Percentiles rank a stretch among this genome's conserved stretches.
phyloP scores from a whole-genome alignment of 2,888 invertebrate genomes.

The Panzeria rudis region DNA sequence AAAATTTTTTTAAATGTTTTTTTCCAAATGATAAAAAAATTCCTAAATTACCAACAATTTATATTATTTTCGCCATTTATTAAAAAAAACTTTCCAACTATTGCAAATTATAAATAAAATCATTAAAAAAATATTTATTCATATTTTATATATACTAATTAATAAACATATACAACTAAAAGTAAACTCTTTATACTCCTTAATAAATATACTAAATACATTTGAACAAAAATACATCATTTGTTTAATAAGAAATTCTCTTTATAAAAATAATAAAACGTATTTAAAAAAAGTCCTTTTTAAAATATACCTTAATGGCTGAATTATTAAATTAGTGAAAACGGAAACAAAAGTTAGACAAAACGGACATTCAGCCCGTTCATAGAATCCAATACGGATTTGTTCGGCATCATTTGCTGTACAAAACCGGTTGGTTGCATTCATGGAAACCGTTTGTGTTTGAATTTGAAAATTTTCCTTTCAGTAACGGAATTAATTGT shows the following conservation, averaged over 20 bases:
- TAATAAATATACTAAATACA: constrained; percentile 41
- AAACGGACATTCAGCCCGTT: no score
- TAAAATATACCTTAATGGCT: constrained; percentile 54
- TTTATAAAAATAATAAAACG: constrained; percentile 42
- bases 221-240: constrained; percentile 41
- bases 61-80: constrained; percentile 57
- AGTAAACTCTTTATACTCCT: constrained; percentile 58
- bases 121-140: constrained; percentile 53
- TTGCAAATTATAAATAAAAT: constrained; percentile 42
- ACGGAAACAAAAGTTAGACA: no score
- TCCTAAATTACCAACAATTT: constrained; percentile 43
- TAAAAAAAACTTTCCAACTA: constrained; percentile 33
- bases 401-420: no score
- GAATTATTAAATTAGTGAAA: no score
- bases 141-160: constrained; percentile 59
- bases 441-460: no score
- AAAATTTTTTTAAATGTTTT: constrained; percentile 44
- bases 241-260: constrained; percentile 50
- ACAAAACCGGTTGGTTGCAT: no score
- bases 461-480: no score
- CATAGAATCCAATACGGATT: no score
- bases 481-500: no score
- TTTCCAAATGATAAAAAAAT: constrained; percentile 59
- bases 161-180: constrained; percentile 31
- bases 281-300: constrained; percentile 31